Evolutionary conservation across 2,797 vertebrate genomes (phyloP).

Genomic region (Enteromius treurensis): DNA sequence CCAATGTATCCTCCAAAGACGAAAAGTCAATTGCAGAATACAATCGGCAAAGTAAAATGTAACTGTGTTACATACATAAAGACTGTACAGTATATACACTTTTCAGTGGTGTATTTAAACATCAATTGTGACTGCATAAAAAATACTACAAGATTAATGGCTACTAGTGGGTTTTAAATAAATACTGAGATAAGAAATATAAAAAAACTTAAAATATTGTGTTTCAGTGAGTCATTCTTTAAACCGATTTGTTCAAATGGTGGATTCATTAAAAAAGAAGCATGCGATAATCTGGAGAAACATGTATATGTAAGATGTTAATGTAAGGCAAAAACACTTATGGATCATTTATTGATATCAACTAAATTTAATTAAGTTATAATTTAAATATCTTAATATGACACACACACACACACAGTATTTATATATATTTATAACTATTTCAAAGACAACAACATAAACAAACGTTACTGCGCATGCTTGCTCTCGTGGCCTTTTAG

Average conservation of each 20-base stretch:
- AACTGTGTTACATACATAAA: not conserved
- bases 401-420: no score
- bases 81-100: not conserved
- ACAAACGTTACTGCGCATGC: no score
- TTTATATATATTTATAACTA: no score
- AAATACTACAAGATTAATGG: not conserved
- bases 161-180: not conserved
- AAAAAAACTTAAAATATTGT: no score
- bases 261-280: not conserved
- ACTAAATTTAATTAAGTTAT: no score
- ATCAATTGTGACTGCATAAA: not conserved
- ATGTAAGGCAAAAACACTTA: not conserved
- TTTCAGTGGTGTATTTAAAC: not conserved
- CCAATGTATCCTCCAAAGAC: not conserved
- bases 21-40: not conserved
- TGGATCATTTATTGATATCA: not conserved
- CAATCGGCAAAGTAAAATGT: not conserved
- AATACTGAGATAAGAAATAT: not conserved
- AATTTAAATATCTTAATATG: not conserved
- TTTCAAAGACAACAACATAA: no score
- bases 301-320: not conserved
- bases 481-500: no score
- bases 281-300: not conserved
- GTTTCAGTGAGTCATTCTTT: not conserved
- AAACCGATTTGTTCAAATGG: not conserved